These are phyloP conservation scores for Desmodus rotundus DNA, from an alignment of 2,113 vertebrate genomes.

Conservation along the genomic window DNA sequence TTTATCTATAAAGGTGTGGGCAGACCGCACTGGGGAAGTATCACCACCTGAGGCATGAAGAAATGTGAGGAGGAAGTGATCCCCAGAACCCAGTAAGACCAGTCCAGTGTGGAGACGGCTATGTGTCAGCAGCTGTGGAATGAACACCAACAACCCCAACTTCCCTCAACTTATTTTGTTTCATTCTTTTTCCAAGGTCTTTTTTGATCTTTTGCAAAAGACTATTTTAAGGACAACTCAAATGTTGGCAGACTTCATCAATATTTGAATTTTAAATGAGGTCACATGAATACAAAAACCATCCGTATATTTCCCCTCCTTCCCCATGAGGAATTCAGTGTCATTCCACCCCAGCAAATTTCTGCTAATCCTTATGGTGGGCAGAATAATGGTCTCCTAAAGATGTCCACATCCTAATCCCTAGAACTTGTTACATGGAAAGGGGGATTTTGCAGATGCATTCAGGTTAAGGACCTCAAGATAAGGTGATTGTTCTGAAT, in stretches of 20 bases:
- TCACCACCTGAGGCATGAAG: not conserved
- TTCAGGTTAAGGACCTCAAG: no score
- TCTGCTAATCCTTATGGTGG: not conserved
- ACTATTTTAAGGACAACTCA: not conserved
- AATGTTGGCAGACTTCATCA: not conserved
- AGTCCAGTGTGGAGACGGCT: no score
- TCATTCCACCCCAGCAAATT: not conserved
- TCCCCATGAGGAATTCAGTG: not conserved
- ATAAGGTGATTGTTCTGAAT: no score
- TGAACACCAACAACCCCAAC: not conserved
- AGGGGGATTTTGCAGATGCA: no score
- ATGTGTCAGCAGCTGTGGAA: not conserved
- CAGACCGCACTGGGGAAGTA: no score
- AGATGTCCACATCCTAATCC: no score
- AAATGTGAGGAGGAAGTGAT: no score
- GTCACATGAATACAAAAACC: not conserved
- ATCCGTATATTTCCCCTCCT: not conserved
- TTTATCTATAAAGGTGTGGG: not conserved
- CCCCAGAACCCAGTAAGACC: not conserved
- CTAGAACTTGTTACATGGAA: no score
- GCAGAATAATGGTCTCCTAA: not conserved
- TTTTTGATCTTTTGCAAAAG: not conserved
- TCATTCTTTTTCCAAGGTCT: not conserved
- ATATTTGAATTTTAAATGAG: not conserved
- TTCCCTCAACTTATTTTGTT: not conserved